Conservation (phyloP, 2,797 vertebrate genomes). For the Pseudochromis fuscus region DNA sequence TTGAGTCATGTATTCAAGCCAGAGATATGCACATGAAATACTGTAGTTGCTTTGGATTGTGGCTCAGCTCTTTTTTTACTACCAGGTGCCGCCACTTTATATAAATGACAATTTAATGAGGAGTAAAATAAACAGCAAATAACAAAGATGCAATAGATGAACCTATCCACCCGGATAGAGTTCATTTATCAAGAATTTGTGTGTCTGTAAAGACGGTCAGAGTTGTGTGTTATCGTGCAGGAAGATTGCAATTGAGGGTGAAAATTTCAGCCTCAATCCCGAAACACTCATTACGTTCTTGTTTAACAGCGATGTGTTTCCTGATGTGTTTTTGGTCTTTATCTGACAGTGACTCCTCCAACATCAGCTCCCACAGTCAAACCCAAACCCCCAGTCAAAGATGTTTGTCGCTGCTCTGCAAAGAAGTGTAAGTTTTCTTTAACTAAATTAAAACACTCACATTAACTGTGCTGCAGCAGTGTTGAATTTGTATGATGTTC, state of each 20-base stretch:
- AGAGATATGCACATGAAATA: not conserved
- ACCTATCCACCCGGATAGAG: no score
- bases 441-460: not conserved
- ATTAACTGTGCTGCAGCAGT: not conserved
- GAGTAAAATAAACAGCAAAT: not conserved
- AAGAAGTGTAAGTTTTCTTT: conserved; percentile 28
- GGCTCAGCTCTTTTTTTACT: not conserved
- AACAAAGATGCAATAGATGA: no score
- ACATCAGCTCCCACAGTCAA: conserved; percentile 8
- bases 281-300: not conserved
- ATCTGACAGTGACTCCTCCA: conserved; percentile 45
- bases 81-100: not conserved
- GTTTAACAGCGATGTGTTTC: not conserved
- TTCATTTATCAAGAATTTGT: not conserved
- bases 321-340: conserved; percentile 16
- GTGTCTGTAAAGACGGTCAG: not conserved
- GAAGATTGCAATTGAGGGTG: not conserved
- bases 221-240: not conserved
- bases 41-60: not conserved
- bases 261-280: not conserved
- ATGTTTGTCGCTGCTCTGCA: conserved; percentile 31
- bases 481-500: not conserved
- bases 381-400: not conserved
- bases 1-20: not conserved
- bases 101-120: not conserved